Percentiles rank a stretch among this genome's conserved stretches.
Conservation (phyloP, 2,113 vertebrate genomes). For the Gopherus evgoodei region DNA sequence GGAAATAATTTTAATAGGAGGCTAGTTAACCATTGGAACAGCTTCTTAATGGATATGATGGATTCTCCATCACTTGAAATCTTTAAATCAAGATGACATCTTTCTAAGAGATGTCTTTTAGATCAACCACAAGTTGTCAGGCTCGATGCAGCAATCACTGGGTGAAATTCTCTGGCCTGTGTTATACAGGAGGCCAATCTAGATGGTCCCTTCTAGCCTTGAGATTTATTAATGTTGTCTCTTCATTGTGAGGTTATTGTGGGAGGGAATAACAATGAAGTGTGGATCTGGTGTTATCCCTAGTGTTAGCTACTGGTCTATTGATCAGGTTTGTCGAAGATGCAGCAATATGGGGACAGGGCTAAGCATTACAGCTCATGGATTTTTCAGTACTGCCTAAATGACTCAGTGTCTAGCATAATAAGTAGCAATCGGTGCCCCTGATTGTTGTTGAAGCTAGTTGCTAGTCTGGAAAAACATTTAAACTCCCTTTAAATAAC, state of each 20-base stretch:
- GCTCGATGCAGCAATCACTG: background rate
- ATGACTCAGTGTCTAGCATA: background rate
- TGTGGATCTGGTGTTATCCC: background rate
- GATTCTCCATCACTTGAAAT: background rate
- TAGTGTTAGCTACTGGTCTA: background rate
- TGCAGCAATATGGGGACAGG: rapidly evolving
- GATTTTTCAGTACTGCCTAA: background rate
- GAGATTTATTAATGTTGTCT: background rate
- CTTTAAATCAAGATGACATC: background rate
- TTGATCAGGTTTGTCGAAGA: background rate
- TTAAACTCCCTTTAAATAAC: background rate
- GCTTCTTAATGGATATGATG: background rate
- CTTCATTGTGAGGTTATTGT: background rate
- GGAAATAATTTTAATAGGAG: background rate
- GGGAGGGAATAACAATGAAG: background rate
- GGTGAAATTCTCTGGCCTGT: background rate
- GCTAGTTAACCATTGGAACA: background rate
- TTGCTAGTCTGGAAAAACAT: background rate
- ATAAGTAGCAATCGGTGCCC: background rate
- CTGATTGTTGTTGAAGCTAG: background rate
- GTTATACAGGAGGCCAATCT: background rate
- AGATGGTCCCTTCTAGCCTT: background rate
- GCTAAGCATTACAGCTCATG: rapidly evolving
- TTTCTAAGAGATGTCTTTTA: background rate
- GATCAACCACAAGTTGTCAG: background rate